These are phyloP conservation scores for Hybos culiciformis DNA, from an alignment of 2,888 invertebrate genomes.

Conservation along the genomic window DNA sequence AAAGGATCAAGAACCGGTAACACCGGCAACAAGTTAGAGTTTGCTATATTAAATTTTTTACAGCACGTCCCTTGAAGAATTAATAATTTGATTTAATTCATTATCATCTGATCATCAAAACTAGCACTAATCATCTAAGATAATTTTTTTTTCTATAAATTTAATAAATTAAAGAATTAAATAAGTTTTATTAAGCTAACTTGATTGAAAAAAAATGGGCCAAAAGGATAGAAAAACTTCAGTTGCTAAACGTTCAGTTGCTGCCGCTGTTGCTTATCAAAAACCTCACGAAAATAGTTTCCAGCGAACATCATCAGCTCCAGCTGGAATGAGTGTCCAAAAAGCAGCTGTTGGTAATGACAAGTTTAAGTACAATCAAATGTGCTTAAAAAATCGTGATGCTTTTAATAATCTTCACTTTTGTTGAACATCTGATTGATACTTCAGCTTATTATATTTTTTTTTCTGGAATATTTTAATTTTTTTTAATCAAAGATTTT, in stretches of 20 bases:
- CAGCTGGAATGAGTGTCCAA: slow-evolving; percentile 19
- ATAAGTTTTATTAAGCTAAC: not conserved
- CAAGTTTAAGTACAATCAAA: slow-evolving; percentile 33
- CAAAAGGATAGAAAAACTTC: slow-evolving; percentile 10
- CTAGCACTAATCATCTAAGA: too few relatives aligned
- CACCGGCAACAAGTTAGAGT: slow-evolving; percentile 33
- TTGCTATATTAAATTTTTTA: slow-evolving; percentile 31
- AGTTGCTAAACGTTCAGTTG: not conserved
- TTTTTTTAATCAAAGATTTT: not conserved
- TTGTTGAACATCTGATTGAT: slow-evolving; percentile 18
- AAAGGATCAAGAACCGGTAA: slow-evolving; percentile 35
- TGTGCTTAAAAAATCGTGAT: slow-evolving; percentile 29
- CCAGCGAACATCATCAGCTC: slow-evolving; percentile 23
- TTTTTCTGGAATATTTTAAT: not conserved
- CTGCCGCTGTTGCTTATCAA: too few relatives aligned
- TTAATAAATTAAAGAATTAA: not conserved
- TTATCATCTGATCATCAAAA: not conserved
- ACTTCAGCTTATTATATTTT: too few relatives aligned
- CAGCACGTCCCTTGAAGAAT: slow-evolving; percentile 33
- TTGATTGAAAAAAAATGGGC: slow-evolving; percentile 11
- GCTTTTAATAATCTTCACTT: slow-evolving; percentile 32
- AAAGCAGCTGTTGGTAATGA: slow-evolving; percentile 17
- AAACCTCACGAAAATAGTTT: slow-evolving; percentile 32
- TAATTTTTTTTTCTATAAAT: not conserved
- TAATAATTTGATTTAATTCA: not conserved